These are phyloP conservation scores for Macrostomum lignano DNA, from an alignment of 1,140 invertebrate genomes.

Conservation along the genomic window DNA sequence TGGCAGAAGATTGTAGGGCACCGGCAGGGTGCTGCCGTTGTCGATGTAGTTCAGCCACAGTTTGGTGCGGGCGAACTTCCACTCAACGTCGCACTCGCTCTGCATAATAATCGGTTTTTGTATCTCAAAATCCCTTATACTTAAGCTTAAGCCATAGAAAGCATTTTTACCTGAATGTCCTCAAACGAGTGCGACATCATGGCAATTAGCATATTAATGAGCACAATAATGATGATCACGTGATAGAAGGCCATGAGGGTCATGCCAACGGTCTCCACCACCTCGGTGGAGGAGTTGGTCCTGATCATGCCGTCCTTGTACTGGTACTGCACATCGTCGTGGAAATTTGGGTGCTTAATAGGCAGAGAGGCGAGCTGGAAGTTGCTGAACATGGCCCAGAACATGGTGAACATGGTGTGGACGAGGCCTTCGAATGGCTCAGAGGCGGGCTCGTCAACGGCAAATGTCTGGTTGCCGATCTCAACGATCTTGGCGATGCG, in stretches of 20 bases:
- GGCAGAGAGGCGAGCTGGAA: no score
- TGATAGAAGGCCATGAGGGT: conserved; percentile 32
- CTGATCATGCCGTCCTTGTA: no score
- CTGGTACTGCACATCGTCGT: no score
- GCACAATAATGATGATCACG: conserved; percentile 34
- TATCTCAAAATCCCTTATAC: no score
- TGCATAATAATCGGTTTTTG: no score
- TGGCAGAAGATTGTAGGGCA: conserved; percentile 63
- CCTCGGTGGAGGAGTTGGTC: conserved; percentile 12
- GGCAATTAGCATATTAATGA: conserved; percentile 35
- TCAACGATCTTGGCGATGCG: conserved; percentile 13
- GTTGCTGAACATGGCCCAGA: conserved; percentile 47
- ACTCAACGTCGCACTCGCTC: conserved; percentile 61
- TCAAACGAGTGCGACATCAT: conserved; percentile 36
- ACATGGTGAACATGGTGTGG: conserved; percentile 38
- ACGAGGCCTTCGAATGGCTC: conserved; percentile 25
- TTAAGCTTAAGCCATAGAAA: no score
- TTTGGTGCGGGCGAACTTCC: conserved; percentile 66
- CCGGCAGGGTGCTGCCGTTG: conserved; percentile 53
- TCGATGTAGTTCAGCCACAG: conserved; percentile 80
- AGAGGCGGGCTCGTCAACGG: conserved; percentile 11
- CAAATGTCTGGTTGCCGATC: background rate
- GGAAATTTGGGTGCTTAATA: no score
- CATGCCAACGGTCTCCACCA: conserved; percentile 30
- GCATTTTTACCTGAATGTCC: conserved; percentile 32